phyloP scores from a whole-genome alignment of 2,888 invertebrate genomes.

The Leptothorax acervorum region DNA sequence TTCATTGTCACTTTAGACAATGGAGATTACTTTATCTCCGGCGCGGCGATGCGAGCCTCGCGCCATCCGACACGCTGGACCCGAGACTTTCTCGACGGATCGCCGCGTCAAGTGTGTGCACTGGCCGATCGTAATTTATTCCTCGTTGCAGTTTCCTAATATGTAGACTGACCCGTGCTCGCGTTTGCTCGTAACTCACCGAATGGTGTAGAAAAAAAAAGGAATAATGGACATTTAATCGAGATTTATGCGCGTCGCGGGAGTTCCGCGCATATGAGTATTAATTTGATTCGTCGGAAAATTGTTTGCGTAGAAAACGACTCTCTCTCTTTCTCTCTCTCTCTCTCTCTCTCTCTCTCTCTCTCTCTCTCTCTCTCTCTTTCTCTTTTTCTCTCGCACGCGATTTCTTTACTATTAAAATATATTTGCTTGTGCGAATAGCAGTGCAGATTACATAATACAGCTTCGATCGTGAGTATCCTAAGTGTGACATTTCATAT shows the following conservation, averaged over 20 bases:
- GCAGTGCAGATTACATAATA: neutral
- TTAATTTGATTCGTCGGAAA: conserved; percentile 50
- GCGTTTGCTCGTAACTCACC: conserved; percentile 53
- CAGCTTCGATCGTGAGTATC: neutral
- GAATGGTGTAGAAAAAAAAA: conserved; percentile 26
- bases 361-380: neutral
- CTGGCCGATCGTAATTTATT: conserved; percentile 80
- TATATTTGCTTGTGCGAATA: conserved; percentile 14
- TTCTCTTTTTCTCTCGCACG: neutral
- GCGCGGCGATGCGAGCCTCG: conserved; percentile 57
- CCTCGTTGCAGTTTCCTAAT: conserved; percentile 76
- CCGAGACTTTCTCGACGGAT: conserved; percentile 69
- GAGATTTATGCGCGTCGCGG: conserved; percentile 51
- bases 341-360: neutral
- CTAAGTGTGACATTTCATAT: neutral
- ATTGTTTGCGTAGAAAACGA: conserved; percentile 43
- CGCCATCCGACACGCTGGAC: conserved; percentile 10
- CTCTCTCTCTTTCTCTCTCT: neutral
- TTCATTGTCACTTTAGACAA: conserved; percentile 78
- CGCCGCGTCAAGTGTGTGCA: conserved; percentile 64
- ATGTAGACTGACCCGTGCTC: conserved; percentile 60
- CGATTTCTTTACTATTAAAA: conserved; percentile 40
- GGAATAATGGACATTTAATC: conserved; percentile 46
- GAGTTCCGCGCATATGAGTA: conserved; percentile 34
- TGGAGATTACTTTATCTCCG: conserved; percentile 76